A percentile compares a stretch with the other conserved stretches of the same genome.
Conservation (phyloP, 2,113 vertebrate species). For the Nyctereutes procyonoides region DNA sequence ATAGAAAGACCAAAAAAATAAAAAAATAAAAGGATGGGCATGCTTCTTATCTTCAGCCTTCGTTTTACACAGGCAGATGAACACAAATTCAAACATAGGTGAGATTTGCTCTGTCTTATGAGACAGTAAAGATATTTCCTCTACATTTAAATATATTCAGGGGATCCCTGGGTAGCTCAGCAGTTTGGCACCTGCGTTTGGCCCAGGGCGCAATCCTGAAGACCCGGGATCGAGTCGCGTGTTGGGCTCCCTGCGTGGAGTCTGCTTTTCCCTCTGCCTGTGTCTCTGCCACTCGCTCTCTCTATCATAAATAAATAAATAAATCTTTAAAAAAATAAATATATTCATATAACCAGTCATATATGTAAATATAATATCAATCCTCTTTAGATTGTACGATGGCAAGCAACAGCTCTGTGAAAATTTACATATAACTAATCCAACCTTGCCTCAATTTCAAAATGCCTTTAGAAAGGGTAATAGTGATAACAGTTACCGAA, state of each 20-base stretch:
- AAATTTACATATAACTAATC: conserved; percentile 22
- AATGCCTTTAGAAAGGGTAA: not conserved
- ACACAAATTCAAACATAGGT: not conserved
- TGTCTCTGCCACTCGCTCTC: no score
- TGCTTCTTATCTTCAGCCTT: not conserved
- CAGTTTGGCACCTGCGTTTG: no score
- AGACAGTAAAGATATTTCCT: not conserved
- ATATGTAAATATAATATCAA: not conserved
- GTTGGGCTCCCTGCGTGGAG: no score
- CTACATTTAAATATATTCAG: conserved; percentile 19
- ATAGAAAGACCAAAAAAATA: not conserved
- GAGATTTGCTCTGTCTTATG: not conserved
- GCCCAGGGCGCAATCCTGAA: no score
- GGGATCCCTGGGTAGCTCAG: no score
- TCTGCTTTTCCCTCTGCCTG: no score
- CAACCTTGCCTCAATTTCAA: not conserved
- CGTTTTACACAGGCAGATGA: not conserved
- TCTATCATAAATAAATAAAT: no score
- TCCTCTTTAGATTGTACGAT: not conserved
- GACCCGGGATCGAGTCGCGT: no score
- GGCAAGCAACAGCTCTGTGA: not conserved
- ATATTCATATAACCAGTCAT: not conserved
- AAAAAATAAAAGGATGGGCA: not conserved
- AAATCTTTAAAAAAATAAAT: not conserved
- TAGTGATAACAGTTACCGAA: not conserved